phyloP scores from a whole-genome alignment of 2,113 vertebrate genomes.

The Brachyhypopomus occidentalis region DNA sequence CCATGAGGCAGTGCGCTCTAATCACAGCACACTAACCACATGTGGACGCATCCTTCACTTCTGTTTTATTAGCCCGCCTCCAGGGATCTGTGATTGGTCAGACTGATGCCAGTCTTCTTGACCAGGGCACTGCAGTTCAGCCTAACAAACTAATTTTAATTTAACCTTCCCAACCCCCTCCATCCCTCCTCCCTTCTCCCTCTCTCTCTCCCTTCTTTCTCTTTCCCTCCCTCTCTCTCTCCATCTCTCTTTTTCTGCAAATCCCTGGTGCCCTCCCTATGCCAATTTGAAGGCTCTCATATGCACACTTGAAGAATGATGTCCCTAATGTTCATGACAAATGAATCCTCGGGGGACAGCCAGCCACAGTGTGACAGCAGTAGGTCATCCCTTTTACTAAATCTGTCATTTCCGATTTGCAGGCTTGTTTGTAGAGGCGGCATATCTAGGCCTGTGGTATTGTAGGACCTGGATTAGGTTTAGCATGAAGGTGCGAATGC shows the following conservation, averaged over 20 bases:
- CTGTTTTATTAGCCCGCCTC: conserved; percentile 23
- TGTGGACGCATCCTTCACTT: neutral
- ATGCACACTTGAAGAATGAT: conserved; percentile 77
- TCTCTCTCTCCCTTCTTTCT: neutral
- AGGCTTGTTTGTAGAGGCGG: conserved; percentile 61
- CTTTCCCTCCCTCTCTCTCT: neutral
- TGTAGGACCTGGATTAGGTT: conserved; percentile 60
- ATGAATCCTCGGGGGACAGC: conserved; percentile 76
- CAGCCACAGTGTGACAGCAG: conserved; percentile 74
- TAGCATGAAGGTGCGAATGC: conserved; percentile 31
- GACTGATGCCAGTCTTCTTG: too few relatives aligned
- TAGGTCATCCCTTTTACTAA: conserved; percentile 75
- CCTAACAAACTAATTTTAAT: too few relatives aligned
- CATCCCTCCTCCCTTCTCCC: neutral
- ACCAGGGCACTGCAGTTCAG: too few relatives aligned
- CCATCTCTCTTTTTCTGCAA: conserved; percentile 56
- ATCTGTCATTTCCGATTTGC: conserved; percentile 78
- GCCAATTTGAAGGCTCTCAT: conserved; percentile 76
- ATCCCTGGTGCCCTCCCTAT: conserved; percentile 76
- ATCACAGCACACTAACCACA: conserved; percentile 4
- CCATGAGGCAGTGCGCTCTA: neutral
- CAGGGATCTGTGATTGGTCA: conserved; percentile 14
- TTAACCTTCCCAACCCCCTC: conserved; percentile 58
- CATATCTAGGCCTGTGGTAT: conserved; percentile 66
- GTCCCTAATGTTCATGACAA: conserved; percentile 80